Percentiles rank a stretch among this genome's conserved stretches.
These are phyloP conservation scores for Silurus lanzhouensis DNA, from an alignment of 2,797 vertebrate species.

Conservation along the genomic window DNA sequence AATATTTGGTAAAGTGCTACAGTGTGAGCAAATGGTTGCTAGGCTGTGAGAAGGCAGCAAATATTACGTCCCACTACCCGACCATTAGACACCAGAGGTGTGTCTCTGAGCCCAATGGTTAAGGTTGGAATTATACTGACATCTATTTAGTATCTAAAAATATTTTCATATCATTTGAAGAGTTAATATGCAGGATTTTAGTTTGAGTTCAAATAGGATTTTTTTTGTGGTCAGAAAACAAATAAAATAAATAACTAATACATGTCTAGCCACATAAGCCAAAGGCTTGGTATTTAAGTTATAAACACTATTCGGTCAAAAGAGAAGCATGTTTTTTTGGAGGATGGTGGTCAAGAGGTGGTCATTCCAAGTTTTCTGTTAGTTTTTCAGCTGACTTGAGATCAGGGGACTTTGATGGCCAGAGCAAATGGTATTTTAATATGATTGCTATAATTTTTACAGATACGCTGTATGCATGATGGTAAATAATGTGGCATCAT, in stretches of 20 bases:
- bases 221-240: background rate
- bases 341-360: background rate
- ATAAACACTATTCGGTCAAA: background rate
- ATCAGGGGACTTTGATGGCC: background rate
- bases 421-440: background rate
- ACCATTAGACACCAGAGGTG: background rate
- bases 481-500: background rate
- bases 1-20: conserved; percentile 43
- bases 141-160: no score
- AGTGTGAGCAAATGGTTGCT: conserved; percentile 41
- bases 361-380: background rate
- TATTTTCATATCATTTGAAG: background rate
- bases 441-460: no score
- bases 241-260: background rate
- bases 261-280: background rate
- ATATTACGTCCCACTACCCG: background rate
- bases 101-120: background rate
- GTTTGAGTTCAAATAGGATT: no score
- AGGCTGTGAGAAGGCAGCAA: conserved; percentile 34
- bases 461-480: background rate
- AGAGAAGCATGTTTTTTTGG: background rate
- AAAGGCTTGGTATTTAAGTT: no score
- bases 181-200: no score
- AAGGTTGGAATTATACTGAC: no score
- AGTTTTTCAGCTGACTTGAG: background rate